Evolutionary conservation across 2,888 invertebrate species (phyloP), one percentile per base, ranked within the genome.

Genomic region (Creontiades dilutus): DNA sequence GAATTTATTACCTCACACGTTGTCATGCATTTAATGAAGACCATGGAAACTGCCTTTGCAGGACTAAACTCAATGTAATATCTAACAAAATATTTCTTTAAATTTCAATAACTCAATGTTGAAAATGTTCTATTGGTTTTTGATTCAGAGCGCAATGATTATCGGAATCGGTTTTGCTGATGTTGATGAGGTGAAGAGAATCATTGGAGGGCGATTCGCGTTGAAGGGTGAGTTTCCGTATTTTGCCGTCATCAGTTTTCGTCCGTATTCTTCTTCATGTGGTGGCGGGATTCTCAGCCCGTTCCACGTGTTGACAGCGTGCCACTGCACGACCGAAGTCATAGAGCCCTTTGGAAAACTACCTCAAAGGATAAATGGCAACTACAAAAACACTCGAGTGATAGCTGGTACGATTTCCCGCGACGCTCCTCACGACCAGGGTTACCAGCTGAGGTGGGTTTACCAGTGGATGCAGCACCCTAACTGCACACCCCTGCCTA

Each of bases 401-500:
- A 76, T 88, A 11, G 88, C 88, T 5, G 88, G 88, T 0, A 88
- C 28, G 5, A 0, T 88, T 12, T 47, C 88, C 13, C 46, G 78
- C 13, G 46, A 88, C 27, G 48, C 80, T 4, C 80, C 28, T 14
- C 11, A 78, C 9, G 88, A 80, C 12, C 88, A 80, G 28, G 76
- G 80, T 0, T 88, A 27, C 19, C 88, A 88, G 57, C 28, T 86
- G 23, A 16, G 88, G 11, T 88, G 88, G 88, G 81, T 88, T 0
- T 88, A 28, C 28, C 16, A 19, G 23, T 80, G 88, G 80, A 61
- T n/a, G 55, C 55, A 27, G n/a, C 88, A 88, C 55, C 80, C 78
- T 3, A 27, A 52, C 27, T 88, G 88, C 46, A 27, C 28, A 27
- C 19, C 88, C 13, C n/a, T 81, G 0, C 28, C 14, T 5, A 19